These are phyloP conservation scores for Genyomyrus donnyi DNA, from an alignment of 2,113 vertebrate genomes.

Conservation along the genomic window DNA sequence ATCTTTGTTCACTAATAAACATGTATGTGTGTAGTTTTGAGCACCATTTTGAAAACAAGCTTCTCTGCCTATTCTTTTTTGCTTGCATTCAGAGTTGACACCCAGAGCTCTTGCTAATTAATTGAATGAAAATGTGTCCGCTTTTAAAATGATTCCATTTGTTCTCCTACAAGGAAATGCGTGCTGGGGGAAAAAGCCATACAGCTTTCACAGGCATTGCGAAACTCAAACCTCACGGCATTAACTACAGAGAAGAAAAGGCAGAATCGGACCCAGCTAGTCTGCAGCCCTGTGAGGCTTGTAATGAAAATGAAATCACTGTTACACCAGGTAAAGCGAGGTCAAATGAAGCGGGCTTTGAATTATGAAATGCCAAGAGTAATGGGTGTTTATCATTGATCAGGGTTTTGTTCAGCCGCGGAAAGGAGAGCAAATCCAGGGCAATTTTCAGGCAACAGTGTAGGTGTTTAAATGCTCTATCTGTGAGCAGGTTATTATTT, in stretches of 20 bases:
- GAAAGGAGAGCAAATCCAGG: background rate
- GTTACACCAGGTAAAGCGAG: slow-evolving; percentile 5
- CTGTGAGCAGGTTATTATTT: background rate
- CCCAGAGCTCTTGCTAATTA: background rate
- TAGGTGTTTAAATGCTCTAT: background rate
- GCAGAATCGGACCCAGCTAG: background rate
- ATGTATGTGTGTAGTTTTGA: background rate
- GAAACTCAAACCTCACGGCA: background rate
- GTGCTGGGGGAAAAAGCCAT: background rate
- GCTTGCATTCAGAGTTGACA: background rate
- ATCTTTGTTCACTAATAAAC: background rate
- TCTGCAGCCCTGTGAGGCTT: background rate
- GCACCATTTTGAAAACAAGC: background rate
- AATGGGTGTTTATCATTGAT: slow-evolving; percentile 6
- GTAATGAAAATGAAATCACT: slow-evolving; percentile 6
- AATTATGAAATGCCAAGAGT: slow-evolving; percentile 1
- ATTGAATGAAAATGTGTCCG: background rate
- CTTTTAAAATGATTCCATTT: background rate
- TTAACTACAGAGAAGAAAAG: background rate
- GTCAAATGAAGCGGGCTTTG: slow-evolving; percentile 1
- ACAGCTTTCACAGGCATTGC: background rate
- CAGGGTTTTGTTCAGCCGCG: background rate
- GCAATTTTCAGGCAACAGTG: background rate
- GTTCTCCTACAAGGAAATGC: background rate
- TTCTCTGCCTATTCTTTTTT: background rate